Evolutionary conservation across 2,888 invertebrate genomes (phyloP), one percentile per base, ranked within the genome.

Genomic region (Tipula vernalis): DNA sequence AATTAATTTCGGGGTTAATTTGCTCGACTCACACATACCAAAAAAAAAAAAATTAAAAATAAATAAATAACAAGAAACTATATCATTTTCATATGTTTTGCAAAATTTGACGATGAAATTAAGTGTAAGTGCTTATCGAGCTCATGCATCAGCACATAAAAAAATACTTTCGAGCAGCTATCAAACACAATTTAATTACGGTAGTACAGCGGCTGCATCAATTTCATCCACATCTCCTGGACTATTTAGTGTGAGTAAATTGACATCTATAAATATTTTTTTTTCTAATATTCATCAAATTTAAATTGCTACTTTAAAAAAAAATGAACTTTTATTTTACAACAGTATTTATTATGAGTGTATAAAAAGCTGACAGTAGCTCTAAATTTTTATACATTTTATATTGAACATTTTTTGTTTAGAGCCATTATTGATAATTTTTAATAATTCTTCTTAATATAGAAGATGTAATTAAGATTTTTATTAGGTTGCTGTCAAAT

Each of bases 111-210:
- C 88, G 88, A 96, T 96, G 96, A 96, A 96, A 94, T 93, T 96
- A 91, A 96, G 96, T 92, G 96, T 96, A 90, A 96, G 96, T 90
- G 96, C 96, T 90, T 96, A 96, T 92, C 94, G 96, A 91, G 96
- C 96, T 90, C 96, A 96, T 92, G 96, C 96, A 91, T 96, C 96
- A 89, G 96, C 96, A 91, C 96, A 96, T 92, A 96, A 96, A 92
- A 96, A 96, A 93, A 96, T 96, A 90, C 93, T 96, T 91, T 95
- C 95, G 89, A 94, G 95, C 90, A 96, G 95, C 90, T 95, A 95
- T 92, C 95, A 95, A 90, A 94, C 95, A 91, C 94, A 94, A 91
- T 93, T 94, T 89, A 95, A 95, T 91, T 96, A 96, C 93, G 96
- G 95, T 87, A 95, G 95, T 89, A 95, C 95, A 86, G 94, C 95